Evolutionary conservation across 2,888 invertebrate species (phyloP).

Genomic region (Gortyna flavago): DNA sequence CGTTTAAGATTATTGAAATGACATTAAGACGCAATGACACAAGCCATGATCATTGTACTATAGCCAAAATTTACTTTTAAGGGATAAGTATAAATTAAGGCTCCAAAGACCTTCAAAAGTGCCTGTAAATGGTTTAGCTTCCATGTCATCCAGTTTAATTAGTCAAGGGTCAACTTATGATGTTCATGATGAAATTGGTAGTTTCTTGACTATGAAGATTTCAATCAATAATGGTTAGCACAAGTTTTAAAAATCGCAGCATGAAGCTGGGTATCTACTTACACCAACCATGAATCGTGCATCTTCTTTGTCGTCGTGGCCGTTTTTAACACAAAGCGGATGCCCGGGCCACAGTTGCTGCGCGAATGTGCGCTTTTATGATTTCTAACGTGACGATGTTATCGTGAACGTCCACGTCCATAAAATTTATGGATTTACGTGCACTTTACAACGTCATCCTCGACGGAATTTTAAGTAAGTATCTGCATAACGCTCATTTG

Average conservation of each 20-base stretch:
- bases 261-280: not conserved
- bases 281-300: not conserved
- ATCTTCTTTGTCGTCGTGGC: not conserved
- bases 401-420: not conserved
- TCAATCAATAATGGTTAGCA: not conserved
- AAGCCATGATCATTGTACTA: not conserved
- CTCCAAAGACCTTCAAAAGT: not conserved
- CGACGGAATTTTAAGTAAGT: not conserved
- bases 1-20: constrained; percentile 1
- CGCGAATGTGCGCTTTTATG: not conserved
- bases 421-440: not conserved
- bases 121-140: not conserved
- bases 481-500: too few relatives aligned
- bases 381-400: not conserved
- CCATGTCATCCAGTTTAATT: not conserved
- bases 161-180: not conserved
- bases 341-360: not conserved
- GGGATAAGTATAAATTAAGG: not conserved
- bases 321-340: not conserved
- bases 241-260: not conserved
- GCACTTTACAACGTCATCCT: not conserved
- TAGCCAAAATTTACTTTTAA: not conserved
- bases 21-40: not conserved
- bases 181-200: not conserved
- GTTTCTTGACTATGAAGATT: not conserved